Conservation (phyloP, 2,113 vertebrate species). For the Oryzias curvinotus region DNA sequence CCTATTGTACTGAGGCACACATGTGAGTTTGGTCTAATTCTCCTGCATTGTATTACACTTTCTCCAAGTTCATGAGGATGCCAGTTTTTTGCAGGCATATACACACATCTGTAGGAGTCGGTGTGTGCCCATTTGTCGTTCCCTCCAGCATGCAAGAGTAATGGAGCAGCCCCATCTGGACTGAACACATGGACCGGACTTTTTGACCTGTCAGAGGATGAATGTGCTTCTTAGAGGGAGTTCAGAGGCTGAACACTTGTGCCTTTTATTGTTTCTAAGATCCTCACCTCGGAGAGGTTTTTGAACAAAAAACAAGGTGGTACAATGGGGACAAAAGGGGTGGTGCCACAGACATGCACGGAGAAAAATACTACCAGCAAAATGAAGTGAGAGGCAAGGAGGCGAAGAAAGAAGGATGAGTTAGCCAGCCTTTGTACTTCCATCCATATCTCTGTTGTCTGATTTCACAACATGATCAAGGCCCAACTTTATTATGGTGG, state of each 20-base stretch:
- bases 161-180: slow-evolving; percentile 62
- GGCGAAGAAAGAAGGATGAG: slow-evolving; percentile 13
- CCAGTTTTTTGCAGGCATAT: neutral
- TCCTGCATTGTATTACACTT: slow-evolving; percentile 1
- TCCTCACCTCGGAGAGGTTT: neutral
- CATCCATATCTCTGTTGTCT: slow-evolving; percentile 35
- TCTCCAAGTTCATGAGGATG: neutral
- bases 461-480: slow-evolving; percentile 65
- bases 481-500: slow-evolving; percentile 62
- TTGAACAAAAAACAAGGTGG: slow-evolving; percentile 2
- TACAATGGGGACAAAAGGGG: slow-evolving; percentile 15
- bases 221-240: slow-evolving; percentile 41
- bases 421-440: slow-evolving; percentile 32
- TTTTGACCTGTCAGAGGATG: slow-evolving; percentile 52
- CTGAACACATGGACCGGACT: slow-evolving; percentile 51
- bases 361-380: slow-evolving; percentile 5
- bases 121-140: slow-evolving; percentile 18
- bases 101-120: neutral
- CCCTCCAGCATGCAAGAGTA: slow-evolving; percentile 42
- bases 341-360: slow-evolving; percentile 1
- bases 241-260: slow-evolving; percentile 39
- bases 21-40: slow-evolving; percentile 1
- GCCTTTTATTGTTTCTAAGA: slow-evolving; percentile 47
- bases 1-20: neutral
- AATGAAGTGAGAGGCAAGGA: slow-evolving; percentile 2